These are phyloP conservation scores for Camelus bactrianus DNA, from an alignment of 2,113 vertebrate species.

Conservation along the genomic window DNA sequence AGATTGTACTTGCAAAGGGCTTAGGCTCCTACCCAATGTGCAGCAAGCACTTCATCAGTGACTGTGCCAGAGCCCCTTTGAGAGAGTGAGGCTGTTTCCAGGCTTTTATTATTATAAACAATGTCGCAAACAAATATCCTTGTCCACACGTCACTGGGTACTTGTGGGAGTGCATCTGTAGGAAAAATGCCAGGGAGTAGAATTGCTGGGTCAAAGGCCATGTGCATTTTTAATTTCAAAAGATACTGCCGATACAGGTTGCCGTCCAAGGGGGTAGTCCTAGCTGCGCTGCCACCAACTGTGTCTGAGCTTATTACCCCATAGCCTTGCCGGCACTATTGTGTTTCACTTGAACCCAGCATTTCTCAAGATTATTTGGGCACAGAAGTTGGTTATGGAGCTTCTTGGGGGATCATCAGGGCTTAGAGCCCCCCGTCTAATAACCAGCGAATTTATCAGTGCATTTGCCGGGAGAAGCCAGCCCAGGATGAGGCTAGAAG, in stretches of 20 bases:
- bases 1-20: neutral
- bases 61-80: slow-evolving; percentile 57
- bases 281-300: neutral
- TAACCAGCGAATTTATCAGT: neutral
- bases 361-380: neutral
- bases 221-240: slow-evolving; percentile 65
- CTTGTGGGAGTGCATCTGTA: slow-evolving; percentile 46
- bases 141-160: slow-evolving; percentile 52
- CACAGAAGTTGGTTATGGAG: neutral
- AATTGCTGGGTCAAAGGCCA: slow-evolving; percentile 52
- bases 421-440: neutral
- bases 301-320: neutral
- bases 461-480: neutral
- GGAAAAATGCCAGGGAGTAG: slow-evolving; percentile 58
- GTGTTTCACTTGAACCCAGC: neutral
- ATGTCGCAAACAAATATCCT: slow-evolving; percentile 36
- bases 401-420: neutral
- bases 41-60: slow-evolving; percentile 13
- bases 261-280: neutral
- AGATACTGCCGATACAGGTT: neutral
- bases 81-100: slow-evolving; percentile 32
- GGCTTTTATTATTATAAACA: slow-evolving; percentile 74
- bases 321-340: neutral
- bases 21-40: neutral
- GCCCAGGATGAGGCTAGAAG: neutral